Base-by-base conservation (phyloP, 2,797 vertebrate genomes). In the Hirundo rustica region DNA sequence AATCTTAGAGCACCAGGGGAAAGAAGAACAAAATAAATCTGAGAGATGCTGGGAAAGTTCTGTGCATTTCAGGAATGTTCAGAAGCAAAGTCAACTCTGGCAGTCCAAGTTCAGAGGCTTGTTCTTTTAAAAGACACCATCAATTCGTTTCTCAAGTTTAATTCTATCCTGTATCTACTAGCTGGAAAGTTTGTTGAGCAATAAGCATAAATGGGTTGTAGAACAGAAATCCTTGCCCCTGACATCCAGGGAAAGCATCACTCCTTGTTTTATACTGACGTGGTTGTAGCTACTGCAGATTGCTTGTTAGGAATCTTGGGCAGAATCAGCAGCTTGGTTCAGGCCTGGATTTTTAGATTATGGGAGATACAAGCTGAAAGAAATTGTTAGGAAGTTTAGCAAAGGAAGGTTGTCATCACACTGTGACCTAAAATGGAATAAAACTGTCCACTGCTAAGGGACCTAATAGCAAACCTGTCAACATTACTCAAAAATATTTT, bases 61-160 rank as follows among this genome's bases (percentile, higher is more conserved):
- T 74, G 64, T 38, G 21, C 26, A 14, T 91, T 75, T 93, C 76
- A 84, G 81, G 48, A 80, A 82, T 5, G 4, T 93, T 92, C 88
- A 58, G 29, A 80, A 61, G 48, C 51, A 79, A 76, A 80, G 68
- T 47, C 80, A 73, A 45, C 64, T 91, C 83, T 67, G 77, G 12
- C 48, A 48, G 32, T 61, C 42, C 45, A 62, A 47, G 22, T 92
- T 92, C 83, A 88, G 75, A 66, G 57, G 34, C 11, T 91, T 66
- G 58, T 64, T 97, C 83, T 94, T 92, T 78, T 36, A 77, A 87
- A 90, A 93, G 65, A 60, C 36, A 68, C 34, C 67, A 70, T 58
- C 54, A 44, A 27, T 91, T 95, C 67, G 20, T 93, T 93, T 77
- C 79, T 85, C 81, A 48, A 40, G 54, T 88, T 86, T 93, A 80